Evolutionary conservation across 2,113 vertebrate species (phyloP).

Genomic region (Myrmecobius fasciatus): DNA sequence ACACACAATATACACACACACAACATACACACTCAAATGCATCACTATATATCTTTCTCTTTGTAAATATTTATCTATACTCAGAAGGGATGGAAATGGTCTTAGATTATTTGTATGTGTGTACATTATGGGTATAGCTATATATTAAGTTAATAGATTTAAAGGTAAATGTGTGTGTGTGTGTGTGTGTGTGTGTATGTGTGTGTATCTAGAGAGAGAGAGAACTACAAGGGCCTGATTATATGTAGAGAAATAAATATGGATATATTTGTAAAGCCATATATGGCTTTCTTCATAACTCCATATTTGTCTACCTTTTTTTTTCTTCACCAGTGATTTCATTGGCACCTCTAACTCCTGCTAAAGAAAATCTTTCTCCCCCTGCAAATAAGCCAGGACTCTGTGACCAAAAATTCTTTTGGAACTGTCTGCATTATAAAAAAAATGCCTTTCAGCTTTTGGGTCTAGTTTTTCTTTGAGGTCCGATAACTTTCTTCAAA

Average conservation of each 20-base stretch:
- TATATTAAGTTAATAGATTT: neutral
- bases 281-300: neutral
- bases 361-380: neutral
- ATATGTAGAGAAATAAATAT: neutral
- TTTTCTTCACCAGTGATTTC: neutral
- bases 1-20: neutral
- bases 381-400: neutral
- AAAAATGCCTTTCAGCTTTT: neutral
- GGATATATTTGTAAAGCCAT: neutral
- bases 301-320: too few relatives aligned
- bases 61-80: neutral
- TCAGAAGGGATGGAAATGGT: neutral
- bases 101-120: neutral
- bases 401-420: neutral
- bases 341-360: neutral
- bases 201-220: neutral
- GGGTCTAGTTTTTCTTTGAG: neutral
- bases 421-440: neutral
- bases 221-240: neutral
- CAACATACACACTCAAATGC: neutral
- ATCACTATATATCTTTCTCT: neutral
- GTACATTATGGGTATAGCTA: neutral
- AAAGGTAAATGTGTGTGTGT: too few relatives aligned
- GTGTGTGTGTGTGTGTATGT: too few relatives aligned
- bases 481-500: neutral